phyloP scores from a whole-genome alignment of 2,797 vertebrate species.

The Peromyscus aztecus region DNA sequence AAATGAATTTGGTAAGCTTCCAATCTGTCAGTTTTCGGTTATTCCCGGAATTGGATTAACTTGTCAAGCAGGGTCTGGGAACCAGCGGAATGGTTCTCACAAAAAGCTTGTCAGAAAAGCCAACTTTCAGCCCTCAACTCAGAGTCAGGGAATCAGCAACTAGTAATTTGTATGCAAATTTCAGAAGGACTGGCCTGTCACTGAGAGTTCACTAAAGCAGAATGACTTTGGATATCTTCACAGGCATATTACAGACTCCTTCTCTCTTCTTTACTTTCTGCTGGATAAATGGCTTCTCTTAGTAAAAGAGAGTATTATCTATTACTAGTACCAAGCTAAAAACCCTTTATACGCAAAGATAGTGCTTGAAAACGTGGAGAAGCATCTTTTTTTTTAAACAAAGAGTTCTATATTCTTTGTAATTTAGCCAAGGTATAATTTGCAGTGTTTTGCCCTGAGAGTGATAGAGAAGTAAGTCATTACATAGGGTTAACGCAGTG shows the following conservation, averaged over 20 bases:
- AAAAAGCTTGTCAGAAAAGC: background rate
- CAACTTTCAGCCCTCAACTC: background rate
- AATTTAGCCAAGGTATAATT: background rate
- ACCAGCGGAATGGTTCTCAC: background rate
- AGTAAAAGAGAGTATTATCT: background rate
- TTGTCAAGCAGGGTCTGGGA: background rate
- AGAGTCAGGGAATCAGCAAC: background rate
- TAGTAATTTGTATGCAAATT: constrained; percentile 45
- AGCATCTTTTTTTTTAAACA: background rate
- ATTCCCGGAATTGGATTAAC: background rate
- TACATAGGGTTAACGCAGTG: background rate
- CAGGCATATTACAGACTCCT: background rate
- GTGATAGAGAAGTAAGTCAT: background rate
- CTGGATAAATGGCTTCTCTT: background rate
- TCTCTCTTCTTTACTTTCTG: background rate
- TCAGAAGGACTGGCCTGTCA: background rate
- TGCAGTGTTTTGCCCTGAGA: background rate
- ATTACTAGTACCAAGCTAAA: background rate
- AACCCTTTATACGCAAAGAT: background rate
- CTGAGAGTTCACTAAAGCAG: background rate
- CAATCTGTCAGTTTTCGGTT: constrained; percentile 22
- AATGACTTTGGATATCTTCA: background rate
- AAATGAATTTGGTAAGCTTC: constrained; percentile 34
- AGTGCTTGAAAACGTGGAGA: background rate
- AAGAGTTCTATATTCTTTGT: background rate